A percentile compares a stretch with the other conserved stretches of the same genome.
Evolutionary conservation across 2,888 invertebrate species (phyloP).

Genomic region (Ypsolopha sequella): DNA sequence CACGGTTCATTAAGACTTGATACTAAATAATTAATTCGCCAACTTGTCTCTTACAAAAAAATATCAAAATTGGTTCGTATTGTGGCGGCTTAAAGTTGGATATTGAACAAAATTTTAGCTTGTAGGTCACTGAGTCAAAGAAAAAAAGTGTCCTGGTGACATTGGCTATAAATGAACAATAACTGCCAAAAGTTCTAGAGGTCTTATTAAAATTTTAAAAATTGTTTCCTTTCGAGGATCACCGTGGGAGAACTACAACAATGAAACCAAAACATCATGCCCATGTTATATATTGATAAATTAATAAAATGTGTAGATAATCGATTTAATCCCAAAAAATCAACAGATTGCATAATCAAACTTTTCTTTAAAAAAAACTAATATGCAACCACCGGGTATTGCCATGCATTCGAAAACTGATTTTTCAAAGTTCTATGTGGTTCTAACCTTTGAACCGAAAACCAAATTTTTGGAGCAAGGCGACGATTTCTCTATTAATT

Average conservation of each 20-base stretch:
- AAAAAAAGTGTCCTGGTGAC: too few relatives aligned
- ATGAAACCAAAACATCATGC: conserved; percentile 17
- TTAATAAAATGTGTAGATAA: conserved; percentile 9
- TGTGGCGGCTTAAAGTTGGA: too few relatives aligned
- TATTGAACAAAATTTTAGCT: too few relatives aligned
- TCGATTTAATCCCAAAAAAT: conserved; percentile 13
- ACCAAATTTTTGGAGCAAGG: conserved; percentile 60
- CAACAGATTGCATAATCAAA: conserved; percentile 64
- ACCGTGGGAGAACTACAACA: neutral
- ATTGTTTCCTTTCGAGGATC: too few relatives aligned
- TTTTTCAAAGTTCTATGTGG: conserved; percentile 21
- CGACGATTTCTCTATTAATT: conserved; percentile 40
- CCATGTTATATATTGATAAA: conserved; percentile 49
- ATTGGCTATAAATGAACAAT: too few relatives aligned
- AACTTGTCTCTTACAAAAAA: neutral
- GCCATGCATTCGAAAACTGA: conserved; percentile 67
- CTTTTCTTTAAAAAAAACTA: conserved; percentile 60
- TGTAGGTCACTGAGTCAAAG: too few relatives aligned
- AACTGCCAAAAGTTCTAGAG: too few relatives aligned
- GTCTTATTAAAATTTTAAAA: too few relatives aligned
- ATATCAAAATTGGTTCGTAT: neutral
- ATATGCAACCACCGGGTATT: conserved; percentile 62
- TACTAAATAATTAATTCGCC: neutral
- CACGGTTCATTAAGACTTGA: too few relatives aligned
- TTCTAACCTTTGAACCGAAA: conserved; percentile 30